Base-by-base conservation (phyloP, 2,888 invertebrate genomes). In the Osmoderma eremita region DNA sequence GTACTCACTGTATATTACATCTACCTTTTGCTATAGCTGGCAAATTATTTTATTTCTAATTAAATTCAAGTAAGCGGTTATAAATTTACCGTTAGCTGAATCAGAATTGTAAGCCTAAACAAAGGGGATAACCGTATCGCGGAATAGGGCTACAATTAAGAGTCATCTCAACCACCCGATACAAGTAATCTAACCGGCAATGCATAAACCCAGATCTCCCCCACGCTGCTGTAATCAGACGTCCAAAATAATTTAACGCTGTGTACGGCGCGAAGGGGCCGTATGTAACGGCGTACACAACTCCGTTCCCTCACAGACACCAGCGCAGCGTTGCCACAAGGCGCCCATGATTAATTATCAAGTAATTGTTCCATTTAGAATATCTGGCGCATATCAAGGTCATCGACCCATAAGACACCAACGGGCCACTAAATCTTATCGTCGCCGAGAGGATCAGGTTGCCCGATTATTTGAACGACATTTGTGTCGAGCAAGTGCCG, bases 341-440 rank as follows among this genome's bases (percentile, higher is more conserved):
- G 58, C 45, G 45, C n/a, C 45, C 45, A 61, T 61, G 45, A 61
- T 61, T 48, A 61, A 61, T 61, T 61, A 42, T 61, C 45, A 48
- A 30, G 30, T 48, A 48, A 61, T 30, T 61, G 58, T 45, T 45
- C 18, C 45, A 61, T 30, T 30, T 45, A 45, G 45, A 61, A 61
- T 45, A 48, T 61, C 58, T 45, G 24, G 30, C 17, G 20, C 38
- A 15, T 30, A 48, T 15, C 15, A 48, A 36, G 48, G 48, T 17
- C 24, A 61, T 45, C 48, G 36, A 24, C 36, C 36, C 15, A 1
- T 12, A 18, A 22, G 22, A 10, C 30, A 30, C 30, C n/a, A 41
- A 42, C 8, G 56, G 13, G 22, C 2, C 20, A 20, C 13, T 41
- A 39, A 41, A 39, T 56, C 10, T 41, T 56, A 56, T 39, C 53